These are phyloP conservation scores for Trichechus manatus DNA, from an alignment of 2,113 vertebrate species.

Conservation along the genomic window DNA sequence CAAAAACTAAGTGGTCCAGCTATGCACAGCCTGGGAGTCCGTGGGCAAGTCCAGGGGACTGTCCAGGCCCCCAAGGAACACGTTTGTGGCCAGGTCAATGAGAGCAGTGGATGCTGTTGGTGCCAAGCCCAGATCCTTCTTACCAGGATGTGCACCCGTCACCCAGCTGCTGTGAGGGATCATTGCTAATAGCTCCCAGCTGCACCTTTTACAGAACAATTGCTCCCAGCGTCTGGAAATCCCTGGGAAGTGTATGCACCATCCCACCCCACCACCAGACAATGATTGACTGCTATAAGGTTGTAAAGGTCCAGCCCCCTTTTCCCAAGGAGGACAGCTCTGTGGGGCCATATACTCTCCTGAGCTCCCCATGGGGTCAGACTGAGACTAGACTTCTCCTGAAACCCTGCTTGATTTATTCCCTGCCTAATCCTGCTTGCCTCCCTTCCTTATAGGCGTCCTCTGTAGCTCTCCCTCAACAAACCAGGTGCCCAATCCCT, in stretches of 20 bases:
- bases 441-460: not conserved
- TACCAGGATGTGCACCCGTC: not conserved
- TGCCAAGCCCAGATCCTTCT: not conserved
- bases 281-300: not conserved
- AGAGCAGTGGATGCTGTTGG: too few relatives aligned
- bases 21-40: too few relatives aligned
- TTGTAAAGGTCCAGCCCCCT: not conserved
- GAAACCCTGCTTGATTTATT: not conserved
- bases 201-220: not conserved
- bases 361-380: not conserved
- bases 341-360: not conserved
- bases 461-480: not conserved
- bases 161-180: not conserved
- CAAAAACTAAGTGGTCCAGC: not conserved
- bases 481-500: not conserved
- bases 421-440: not conserved
- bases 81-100: fast-evolving
- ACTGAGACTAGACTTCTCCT: not conserved
- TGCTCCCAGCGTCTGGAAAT: not conserved
- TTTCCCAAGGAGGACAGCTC: not conserved
- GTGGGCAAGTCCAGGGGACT: too few relatives aligned
- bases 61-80: too few relatives aligned
- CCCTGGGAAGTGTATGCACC: not conserved
- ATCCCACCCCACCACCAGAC: not conserved
- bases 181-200: not conserved